phyloP scores from a whole-genome alignment of 2,888 invertebrate genomes.

The Anarsia innoxiella region DNA sequence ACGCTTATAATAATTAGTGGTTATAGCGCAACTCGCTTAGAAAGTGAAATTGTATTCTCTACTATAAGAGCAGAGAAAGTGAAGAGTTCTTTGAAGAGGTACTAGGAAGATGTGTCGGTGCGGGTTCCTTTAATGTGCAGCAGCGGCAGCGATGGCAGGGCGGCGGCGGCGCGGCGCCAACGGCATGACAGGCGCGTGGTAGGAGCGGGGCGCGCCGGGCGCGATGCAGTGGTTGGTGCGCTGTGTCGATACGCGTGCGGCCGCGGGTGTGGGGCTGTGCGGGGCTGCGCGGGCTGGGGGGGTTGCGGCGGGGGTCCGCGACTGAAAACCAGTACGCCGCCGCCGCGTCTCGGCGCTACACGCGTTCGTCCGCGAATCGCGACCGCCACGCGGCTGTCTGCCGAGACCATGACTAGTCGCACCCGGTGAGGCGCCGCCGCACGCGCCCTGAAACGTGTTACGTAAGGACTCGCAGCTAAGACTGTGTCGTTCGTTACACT shows the following conservation, averaged over 20 bases:
- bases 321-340: conserved; percentile 50
- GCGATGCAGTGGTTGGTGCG: conserved; percentile 62
- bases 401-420: conserved; percentile 57
- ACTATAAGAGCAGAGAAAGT: no score
- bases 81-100: no score
- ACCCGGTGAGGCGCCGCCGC: conserved; percentile 55
- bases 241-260: conserved; percentile 60
- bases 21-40: no score
- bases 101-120: no score
- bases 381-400: conserved; percentile 51
- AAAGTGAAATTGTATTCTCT: no score
- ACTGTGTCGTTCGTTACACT: conserved; percentile 20
- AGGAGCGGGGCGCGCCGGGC: conserved; percentile 30
- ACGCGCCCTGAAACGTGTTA: conserved; percentile 52
- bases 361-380: conserved; percentile 40
- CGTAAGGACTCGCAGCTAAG: conserved; percentile 42
- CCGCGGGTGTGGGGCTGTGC: conserved; percentile 24
- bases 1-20: no score
- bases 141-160: conserved; percentile 15
- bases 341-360: conserved; percentile 49
- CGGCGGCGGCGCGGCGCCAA: conserved; percentile 21
- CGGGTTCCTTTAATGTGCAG: no score
- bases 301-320: conserved; percentile 41
- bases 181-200: conserved; percentile 32
- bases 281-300: conserved; percentile 26